Conservation (phyloP, 2,113 vertebrate genomes). For the Rhinoderma darwinii region DNA sequence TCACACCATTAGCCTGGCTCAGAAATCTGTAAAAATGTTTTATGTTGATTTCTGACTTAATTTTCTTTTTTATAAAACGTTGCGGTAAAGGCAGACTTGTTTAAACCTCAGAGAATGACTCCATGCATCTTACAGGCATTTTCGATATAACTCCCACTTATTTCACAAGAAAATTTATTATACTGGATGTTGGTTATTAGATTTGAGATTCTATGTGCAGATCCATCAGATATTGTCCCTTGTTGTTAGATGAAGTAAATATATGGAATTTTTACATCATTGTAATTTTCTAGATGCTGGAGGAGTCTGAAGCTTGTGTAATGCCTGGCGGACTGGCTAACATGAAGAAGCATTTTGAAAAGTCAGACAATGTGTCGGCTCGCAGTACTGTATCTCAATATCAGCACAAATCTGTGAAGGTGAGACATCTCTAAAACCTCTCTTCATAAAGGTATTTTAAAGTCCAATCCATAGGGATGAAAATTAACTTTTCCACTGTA, state of each 20-base stretch:
- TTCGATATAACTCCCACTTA: constrained; percentile 26
- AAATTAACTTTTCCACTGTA: no score
- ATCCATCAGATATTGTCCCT: background rate
- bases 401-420: constrained; percentile 83
- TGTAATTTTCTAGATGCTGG: constrained; percentile 79
- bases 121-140: constrained; percentile 46
- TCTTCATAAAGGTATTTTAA: no score
- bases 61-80: background rate
- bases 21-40: constrained; percentile 6
- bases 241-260: background rate
- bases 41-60: constrained; percentile 1
- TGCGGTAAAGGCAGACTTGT: background rate
- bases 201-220: constrained; percentile 12
- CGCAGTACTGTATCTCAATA: constrained; percentile 79
- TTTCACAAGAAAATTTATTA: constrained; percentile 15
- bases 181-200: constrained; percentile 23
- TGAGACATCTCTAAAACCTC: constrained; percentile 68
- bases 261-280: background rate
- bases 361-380: constrained; percentile 75
- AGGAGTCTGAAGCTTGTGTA: constrained; percentile 82
- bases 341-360: constrained; percentile 91
- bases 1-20: background rate
- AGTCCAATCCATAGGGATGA: no score
- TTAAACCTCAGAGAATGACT: background rate
- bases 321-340: constrained; percentile 89